Base-by-base conservation (phyloP, 2,113 vertebrate species). In the Cheilinus undulatus region DNA sequence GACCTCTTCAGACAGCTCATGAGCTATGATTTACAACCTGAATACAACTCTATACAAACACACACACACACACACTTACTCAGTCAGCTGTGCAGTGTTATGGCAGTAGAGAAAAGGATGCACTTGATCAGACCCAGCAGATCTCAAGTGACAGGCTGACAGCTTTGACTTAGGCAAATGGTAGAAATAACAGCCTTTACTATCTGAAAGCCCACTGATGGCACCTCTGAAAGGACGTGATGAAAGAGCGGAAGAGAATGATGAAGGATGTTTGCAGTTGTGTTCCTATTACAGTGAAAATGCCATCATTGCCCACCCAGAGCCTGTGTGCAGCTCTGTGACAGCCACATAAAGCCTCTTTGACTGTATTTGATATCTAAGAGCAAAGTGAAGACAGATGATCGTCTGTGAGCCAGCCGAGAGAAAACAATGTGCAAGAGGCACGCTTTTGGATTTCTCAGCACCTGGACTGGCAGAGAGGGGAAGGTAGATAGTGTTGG, bases 361-460 rank as follows among this genome's bases (percentile, higher is more conserved):
- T 28, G 32, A 71, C 72, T 60, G 83, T 40, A 51, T 84, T 91
- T 86, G 85, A 86, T 86, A 65, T 84, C 84, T 80, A 38, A 36
- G 67, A 70, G 69, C 82, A 85, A 88, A 76, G 76, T n/a, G 19
- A 79, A 65, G 83, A 85, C 80, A 86, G 89, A 80, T 20, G 68
- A 74, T 82, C 67, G 52, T 65, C 68, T 50, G 76, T 34, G 62
- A 80, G 71, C 23, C 62, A 64, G 77, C 32, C 13, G 64, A 73
- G 42, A 56, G 70, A 69, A 77, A n/a, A n/a, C n/a, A n/a, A n/a
- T n/a, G n/a, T n/a, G n/a, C n/a, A n/a, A n/a, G n/a, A n/a, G n/a
- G n/a, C n/a, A n/a, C n/a, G n/a, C n/a, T n/a, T n/a, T n/a, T n/a
- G n/a, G n/a, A n/a, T n/a, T n/a, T n/a, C n/a, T n/a, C n/a, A n/a